These are phyloP conservation scores for Microctonus aethiopoides DNA, from an alignment of 2,888 invertebrate genomes.

Conservation along the genomic window DNA sequence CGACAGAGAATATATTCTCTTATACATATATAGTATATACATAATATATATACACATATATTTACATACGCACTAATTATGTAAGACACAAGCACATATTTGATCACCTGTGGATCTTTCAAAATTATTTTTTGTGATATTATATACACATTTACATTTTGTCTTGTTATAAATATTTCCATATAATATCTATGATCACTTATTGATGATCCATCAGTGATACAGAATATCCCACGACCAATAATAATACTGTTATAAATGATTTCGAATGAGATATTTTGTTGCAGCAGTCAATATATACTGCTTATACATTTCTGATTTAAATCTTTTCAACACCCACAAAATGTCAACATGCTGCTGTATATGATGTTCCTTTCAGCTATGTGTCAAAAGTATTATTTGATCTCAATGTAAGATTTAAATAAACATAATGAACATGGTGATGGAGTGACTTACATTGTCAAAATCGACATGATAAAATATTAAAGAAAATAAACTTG, in stretches of 20 bases:
- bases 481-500: too few relatives aligned
- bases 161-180: neutral
- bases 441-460: constrained; percentile 8
- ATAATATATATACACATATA: too few relatives aligned
- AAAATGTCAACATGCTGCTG: constrained; percentile 20
- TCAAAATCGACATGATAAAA: constrained; percentile 4
- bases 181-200: constrained; percentile 4
- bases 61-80: neutral
- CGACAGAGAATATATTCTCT: neutral
- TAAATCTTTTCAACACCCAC: constrained; percentile 56
- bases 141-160: neutral
- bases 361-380: neutral
- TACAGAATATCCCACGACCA: neutral
- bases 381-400: neutral
- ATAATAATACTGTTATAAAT: neutral
- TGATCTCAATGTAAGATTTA: neutral
- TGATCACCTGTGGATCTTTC: constrained; percentile 27
- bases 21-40: too few relatives aligned
- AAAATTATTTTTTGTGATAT: constrained; percentile 22
- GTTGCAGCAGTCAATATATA: neutral
- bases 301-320: constrained; percentile 35
- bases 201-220: constrained; percentile 5
- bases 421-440: neutral
- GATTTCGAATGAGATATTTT: neutral
- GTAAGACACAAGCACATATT: constrained; percentile 34